Evolutionary conservation across 2,888 invertebrate species (phyloP).

Genomic region (Ethmia dodecea): DNA sequence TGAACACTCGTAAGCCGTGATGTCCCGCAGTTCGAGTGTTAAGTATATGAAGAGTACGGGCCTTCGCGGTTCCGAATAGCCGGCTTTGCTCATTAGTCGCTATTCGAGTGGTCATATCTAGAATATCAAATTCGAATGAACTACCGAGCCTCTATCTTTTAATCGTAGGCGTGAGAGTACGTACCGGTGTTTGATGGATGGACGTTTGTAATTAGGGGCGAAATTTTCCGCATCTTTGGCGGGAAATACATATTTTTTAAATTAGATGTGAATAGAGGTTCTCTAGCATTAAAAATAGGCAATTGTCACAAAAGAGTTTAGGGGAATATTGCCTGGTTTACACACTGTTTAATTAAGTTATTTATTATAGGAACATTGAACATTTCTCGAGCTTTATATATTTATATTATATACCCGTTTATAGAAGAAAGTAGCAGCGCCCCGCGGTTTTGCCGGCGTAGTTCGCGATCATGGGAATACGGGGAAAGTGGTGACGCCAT

Average conservation of each 20-base stretch:
- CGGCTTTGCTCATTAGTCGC: constrained; percentile 66
- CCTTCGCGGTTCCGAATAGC: constrained; percentile 28
- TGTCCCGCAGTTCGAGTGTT: constrained; percentile 4
- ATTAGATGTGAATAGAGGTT: no score
- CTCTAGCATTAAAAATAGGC: no score
- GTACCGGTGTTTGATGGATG: constrained; percentile 11
- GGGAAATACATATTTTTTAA: background rate
- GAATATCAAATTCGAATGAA: constrained; percentile 44
- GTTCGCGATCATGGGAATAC: no score
- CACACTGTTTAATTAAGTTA: no score
- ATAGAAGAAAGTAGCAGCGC: no score
- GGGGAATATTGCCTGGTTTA: no score
- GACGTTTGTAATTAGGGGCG: constrained; percentile 3
- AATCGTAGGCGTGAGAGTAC: constrained; percentile 28
- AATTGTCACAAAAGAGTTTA: no score
- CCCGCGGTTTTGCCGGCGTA: no score
- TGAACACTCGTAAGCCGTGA: constrained; percentile 3
- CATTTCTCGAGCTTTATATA: no score
- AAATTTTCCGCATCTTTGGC: background rate
- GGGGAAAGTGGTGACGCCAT: no score
- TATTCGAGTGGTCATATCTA: constrained; percentile 44
- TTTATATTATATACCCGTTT: no score
- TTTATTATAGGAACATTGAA: no score
- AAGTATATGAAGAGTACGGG: background rate
- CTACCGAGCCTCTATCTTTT: constrained; percentile 41